Conservation (phyloP, 2,113 vertebrate genomes). For the Alaudala cheleensis region DNA sequence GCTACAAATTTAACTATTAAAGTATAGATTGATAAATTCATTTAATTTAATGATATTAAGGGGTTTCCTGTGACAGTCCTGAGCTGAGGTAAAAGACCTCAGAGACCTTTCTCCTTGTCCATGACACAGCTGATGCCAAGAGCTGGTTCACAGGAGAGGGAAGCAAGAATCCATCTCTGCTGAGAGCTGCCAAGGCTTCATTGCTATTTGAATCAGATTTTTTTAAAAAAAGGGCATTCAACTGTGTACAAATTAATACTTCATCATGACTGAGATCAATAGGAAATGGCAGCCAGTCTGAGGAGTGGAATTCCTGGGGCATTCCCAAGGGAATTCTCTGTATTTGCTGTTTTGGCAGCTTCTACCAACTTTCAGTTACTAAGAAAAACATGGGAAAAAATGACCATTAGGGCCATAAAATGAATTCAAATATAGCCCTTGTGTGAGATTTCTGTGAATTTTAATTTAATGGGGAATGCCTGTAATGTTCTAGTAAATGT, state of each 20-base stretch:
- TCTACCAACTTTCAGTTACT: conserved; percentile 36
- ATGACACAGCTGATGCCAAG: not conserved
- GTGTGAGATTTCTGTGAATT: conserved; percentile 45
- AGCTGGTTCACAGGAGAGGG: not conserved
- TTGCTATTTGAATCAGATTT: conserved; percentile 20
- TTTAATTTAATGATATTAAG: not conserved
- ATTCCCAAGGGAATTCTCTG: conserved; percentile 21
- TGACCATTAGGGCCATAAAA: conserved; percentile 33
- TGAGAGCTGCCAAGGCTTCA: conserved; percentile 13
- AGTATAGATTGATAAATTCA: not conserved
- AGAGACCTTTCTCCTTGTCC: not conserved
- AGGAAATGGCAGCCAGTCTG: conserved; percentile 38
- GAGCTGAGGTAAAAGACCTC: not conserved
- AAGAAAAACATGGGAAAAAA: conserved; percentile 58
- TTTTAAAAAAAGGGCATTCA: not conserved
- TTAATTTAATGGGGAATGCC: conserved; percentile 48
- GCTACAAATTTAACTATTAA: not conserved
- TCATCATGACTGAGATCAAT: conserved; percentile 55
- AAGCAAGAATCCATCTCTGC: conserved; percentile 26
- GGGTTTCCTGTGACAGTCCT: not conserved
- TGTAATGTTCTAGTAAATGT: conserved; percentile 46
- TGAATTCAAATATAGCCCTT: conserved; percentile 49
- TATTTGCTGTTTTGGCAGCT: conserved; percentile 54
- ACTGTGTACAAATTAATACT: conserved; percentile 60
- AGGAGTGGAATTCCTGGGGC: conserved; percentile 27